Evolutionary conservation across 2,113 vertebrate genomes (phyloP), one percentile per base, ranked within the genome.

Genomic region (Equus przewalskii): DNA sequence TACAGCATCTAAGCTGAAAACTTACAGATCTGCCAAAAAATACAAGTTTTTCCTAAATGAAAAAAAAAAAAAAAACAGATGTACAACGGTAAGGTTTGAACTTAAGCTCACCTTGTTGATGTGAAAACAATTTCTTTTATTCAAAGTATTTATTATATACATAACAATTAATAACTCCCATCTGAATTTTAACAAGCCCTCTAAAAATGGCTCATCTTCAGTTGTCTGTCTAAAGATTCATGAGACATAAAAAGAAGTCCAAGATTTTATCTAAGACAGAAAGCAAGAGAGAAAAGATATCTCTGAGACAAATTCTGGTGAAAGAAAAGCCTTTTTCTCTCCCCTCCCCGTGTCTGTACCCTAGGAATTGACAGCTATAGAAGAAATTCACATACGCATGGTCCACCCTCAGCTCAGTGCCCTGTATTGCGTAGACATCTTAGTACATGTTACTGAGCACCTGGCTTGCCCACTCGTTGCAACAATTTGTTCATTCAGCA

Each of bases 11-110:
- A 30, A 88, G 65, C 18, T 56, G 11, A 64, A 80, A 70, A 60
- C 36, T 80, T 33, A 84, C 78, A 86, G 33, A 18, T 72, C 46
- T 73, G 84, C 83, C 76, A 95, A 86, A 19, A 94, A 89, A 94
- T 26, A 89, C 82, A 96, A 75, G 18, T 15, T 36, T 70, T 65
- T 96, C 36, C 69, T 70, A 84, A 54, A 60, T 75, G 13, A 54
- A 41, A 41, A 41, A 41, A 36, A 36, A 36, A 93, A 83, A 96
- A 83, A 49, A 24, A n/a, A 33, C 21, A 95, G n/a, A 46, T 62
- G 10, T 54, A 7, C 41, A 72, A 78, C 15, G 46, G 13, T 56
- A 49, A 85, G 10, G 13, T 88, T 51, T 89, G 46, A 91, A 89
- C 72, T 67, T 70, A 46, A 60, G 33, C 33, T 96, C n/a, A 62